These are phyloP conservation scores for Tetranychus piercei DNA, from an alignment of 2,888 invertebrate genomes.

Conservation along the genomic window DNA sequence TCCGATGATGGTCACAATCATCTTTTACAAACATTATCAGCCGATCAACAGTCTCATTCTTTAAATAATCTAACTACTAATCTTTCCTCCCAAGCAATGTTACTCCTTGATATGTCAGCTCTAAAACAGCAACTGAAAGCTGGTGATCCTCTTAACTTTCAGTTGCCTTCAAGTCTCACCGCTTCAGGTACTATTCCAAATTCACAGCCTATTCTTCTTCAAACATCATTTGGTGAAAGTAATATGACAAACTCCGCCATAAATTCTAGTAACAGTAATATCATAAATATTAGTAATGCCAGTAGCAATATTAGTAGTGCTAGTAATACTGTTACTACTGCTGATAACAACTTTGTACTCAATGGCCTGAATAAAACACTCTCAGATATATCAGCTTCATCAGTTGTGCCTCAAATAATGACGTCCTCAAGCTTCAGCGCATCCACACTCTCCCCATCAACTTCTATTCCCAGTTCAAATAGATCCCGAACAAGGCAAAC, in stretches of 20 bases:
- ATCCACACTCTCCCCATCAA: background rate
- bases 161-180: background rate
- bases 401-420: constrained; percentile 5
- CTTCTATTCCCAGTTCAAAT: background rate
- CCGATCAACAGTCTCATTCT: background rate
- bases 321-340: too few species aligned
- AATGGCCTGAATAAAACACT: too few species aligned
- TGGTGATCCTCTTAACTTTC: constrained; percentile 8
- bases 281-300: background rate
- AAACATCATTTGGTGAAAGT: background rate
- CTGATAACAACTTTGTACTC: too few species aligned
- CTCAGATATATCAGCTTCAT: background rate
- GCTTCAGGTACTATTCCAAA: background rate
- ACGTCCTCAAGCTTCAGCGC: constrained; percentile 3
- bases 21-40: background rate
- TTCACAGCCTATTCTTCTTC: background rate
- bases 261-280: background rate
- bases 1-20: background rate
- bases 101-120: constrained; percentile 4
- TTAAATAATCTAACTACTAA: background rate
- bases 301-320: background rate
- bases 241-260: background rate
- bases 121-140: constrained; percentile 7
- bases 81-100: constrained; percentile 1
- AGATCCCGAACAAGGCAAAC: background rate